Evolutionary conservation across 2,888 invertebrate genomes (phyloP).

Genomic region (Eristalis pertinax): DNA sequence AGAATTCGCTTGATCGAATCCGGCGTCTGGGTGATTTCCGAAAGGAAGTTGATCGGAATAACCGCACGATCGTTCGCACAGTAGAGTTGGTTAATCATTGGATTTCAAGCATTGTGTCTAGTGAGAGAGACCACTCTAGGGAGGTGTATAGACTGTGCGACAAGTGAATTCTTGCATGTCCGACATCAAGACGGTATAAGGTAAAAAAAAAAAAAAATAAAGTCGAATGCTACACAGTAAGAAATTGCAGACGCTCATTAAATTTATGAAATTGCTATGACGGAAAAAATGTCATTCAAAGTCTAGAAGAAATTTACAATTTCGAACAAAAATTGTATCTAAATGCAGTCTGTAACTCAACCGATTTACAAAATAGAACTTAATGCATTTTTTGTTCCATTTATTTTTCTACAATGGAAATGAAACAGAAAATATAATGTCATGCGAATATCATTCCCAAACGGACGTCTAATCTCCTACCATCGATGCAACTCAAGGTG

Average conservation of each 20-base stretch:
- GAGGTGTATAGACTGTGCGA: conserved; percentile 10
- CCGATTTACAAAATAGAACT: too few relatives aligned
- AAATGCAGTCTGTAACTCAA: too few relatives aligned
- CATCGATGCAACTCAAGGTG: background rate
- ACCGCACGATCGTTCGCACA: conserved; percentile 63
- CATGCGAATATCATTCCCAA: too few relatives aligned
- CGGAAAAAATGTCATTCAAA: too few relatives aligned
- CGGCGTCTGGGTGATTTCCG: conserved; percentile 72
- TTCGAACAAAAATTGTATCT: too few relatives aligned
- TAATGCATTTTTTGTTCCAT: too few relatives aligned
- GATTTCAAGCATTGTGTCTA: conserved; percentile 44
- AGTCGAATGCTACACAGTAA: conserved; percentile 24
- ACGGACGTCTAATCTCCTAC: too few relatives aligned
- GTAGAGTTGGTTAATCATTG: conserved; percentile 38
- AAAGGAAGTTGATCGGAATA: conserved; percentile 71
- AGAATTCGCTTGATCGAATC: conserved; percentile 68
- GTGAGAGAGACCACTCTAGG: background rate
- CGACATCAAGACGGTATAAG: conserved; percentile 25
- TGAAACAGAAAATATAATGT: too few relatives aligned
- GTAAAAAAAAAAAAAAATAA: background rate
- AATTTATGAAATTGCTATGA: background rate
- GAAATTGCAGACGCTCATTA: background rate
- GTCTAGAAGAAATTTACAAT: too few relatives aligned
- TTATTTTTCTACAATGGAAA: too few relatives aligned
- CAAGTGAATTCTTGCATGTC: conserved; percentile 49